These are phyloP conservation scores for Resseliella maxima DNA, from an alignment of 2,888 invertebrate genomes.

Conservation along the genomic window DNA sequence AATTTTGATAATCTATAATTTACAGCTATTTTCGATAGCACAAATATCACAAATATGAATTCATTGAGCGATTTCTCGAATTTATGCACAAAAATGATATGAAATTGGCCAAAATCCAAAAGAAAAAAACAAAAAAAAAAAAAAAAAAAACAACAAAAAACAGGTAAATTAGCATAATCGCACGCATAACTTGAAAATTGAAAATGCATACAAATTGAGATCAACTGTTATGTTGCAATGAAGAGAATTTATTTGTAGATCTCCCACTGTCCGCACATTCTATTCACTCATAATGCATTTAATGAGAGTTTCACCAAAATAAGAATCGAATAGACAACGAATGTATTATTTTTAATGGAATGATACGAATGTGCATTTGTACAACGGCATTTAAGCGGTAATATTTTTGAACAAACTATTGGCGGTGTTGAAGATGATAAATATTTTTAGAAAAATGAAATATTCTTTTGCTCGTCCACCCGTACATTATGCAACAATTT, in stretches of 20 bases:
- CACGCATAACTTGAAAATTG: not conserved
- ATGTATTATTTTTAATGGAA: not conserved
- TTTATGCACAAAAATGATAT: no score
- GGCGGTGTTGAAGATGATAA: not conserved
- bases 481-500: not conserved
- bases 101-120: not conserved
- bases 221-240: not conserved
- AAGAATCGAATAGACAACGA: not conserved
- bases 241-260: not conserved
- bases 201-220: slow-evolving; percentile 1
- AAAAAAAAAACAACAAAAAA: no score
- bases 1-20: no score
- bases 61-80: not conserved
- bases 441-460: not conserved
- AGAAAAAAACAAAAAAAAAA: slow-evolving; percentile 42
- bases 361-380: not conserved
- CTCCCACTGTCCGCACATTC: not conserved
- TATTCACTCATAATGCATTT: not conserved
- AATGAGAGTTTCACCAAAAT: not conserved
- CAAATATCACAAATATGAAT: not conserved
- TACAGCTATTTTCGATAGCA: no score
- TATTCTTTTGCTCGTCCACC: not conserved
- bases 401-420: not conserved
- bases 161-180: slow-evolving; percentile 47
- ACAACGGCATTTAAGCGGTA: not conserved